These are phyloP conservation scores for Luperina testacea DNA, from an alignment of 2,888 invertebrate genomes.

Conservation along the genomic window DNA sequence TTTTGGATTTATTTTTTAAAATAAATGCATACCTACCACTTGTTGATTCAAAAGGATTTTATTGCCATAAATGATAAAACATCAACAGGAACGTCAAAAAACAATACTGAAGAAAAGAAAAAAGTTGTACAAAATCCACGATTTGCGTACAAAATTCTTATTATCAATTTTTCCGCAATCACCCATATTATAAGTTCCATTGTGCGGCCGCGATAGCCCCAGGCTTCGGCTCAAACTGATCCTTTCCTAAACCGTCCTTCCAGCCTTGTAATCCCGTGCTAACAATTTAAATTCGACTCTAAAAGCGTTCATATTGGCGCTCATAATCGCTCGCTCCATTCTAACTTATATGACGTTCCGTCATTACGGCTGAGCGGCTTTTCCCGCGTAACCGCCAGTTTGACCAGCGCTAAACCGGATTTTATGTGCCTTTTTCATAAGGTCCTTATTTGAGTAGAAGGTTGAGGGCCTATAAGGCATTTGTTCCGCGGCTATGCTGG, in stretches of 20 bases:
- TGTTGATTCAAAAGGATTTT: constrained; percentile 44
- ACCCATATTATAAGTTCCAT: constrained; percentile 87
- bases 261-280: constrained; percentile 70
- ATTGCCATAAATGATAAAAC: constrained; percentile 22
- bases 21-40: constrained; percentile 27
- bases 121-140: constrained; percentile 59
- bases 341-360: constrained; percentile 87
- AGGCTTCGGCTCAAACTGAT: constrained; percentile 84
- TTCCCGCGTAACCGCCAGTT: constrained; percentile 77
- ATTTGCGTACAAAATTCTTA: constrained; percentile 72
- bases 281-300: constrained; percentile 79
- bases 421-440: constrained; percentile 67
- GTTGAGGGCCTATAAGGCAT: constrained; percentile 72
- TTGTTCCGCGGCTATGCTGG: constrained; percentile 78
- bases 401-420: constrained; percentile 62
- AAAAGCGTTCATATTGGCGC: constrained; percentile 73
- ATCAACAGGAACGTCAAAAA: constrained; percentile 24
- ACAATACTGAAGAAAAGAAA: constrained; percentile 37
- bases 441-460: constrained; percentile 71
- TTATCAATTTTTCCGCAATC: constrained; percentile 85
- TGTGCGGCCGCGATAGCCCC: constrained; percentile 85
- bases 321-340: constrained; percentile 79
- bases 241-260: constrained; percentile 83
- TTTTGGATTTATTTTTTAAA: constrained; percentile 3
- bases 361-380: constrained; percentile 72